phyloP scores from a whole-genome alignment of 2,888 invertebrate species.

The Serripes groenlandicus region DNA sequence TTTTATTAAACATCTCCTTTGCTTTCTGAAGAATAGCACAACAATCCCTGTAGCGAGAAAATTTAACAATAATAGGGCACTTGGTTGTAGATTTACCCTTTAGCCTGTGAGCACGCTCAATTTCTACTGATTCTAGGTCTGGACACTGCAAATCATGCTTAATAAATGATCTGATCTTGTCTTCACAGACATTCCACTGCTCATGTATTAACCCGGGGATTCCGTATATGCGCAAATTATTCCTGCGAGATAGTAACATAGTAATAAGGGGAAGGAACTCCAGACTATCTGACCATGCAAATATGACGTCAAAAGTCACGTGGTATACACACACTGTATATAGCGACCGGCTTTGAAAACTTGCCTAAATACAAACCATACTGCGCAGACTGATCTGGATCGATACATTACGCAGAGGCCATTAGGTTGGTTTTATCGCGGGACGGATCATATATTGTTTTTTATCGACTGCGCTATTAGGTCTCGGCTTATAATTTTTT shows the following conservation, averaged over 20 bases:
- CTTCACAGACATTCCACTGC: slow-evolving; percentile 4
- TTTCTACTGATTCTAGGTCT: slow-evolving; percentile 22
- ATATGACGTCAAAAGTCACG: too few relatives aligned
- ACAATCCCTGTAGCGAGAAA: slow-evolving; percentile 21
- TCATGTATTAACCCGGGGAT: neutral
- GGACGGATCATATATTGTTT: too few relatives aligned
- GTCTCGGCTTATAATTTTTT: too few relatives aligned
- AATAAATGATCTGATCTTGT: slow-evolving; percentile 17
- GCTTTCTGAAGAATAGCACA: slow-evolving; percentile 21
- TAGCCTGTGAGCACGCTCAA: slow-evolving; percentile 38
- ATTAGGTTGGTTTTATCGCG: too few relatives aligned
- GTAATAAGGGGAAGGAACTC: too few relatives aligned
- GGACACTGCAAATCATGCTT: slow-evolving; percentile 20
- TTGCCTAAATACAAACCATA: too few relatives aligned
- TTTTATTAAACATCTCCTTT: neutral
- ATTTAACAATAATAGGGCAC: slow-evolving; percentile 38
- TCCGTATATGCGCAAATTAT: slow-evolving; percentile 12
- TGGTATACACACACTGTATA: neutral
- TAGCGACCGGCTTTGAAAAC: too few relatives aligned
- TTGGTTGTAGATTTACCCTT: slow-evolving; percentile 18
- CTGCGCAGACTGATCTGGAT: too few relatives aligned
- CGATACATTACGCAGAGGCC: too few relatives aligned
- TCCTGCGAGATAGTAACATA: slow-evolving; percentile 7
- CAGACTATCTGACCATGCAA: too few relatives aligned
- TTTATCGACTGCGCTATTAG: too few relatives aligned